phyloP scores from a whole-genome alignment of 1,140 invertebrate genomes.

The Varroa destructor region DNA sequence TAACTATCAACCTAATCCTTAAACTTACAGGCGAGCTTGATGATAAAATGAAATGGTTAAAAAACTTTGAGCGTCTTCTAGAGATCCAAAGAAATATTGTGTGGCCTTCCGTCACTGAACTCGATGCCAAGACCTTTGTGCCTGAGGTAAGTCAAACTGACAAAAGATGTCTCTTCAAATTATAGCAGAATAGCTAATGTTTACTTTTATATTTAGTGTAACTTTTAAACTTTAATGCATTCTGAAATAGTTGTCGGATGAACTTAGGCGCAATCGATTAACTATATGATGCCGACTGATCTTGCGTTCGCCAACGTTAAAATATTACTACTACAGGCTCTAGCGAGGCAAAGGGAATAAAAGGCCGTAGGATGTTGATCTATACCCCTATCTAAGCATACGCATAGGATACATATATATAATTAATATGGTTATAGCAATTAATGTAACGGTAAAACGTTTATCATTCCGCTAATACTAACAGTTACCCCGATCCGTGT shows the following conservation, averaged over 20 bases:
- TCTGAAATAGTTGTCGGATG: background rate
- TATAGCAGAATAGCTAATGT: background rate
- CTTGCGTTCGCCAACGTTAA: too few relatives aligned
- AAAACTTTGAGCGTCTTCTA: conserved; percentile 56
- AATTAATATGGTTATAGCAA: too few relatives aligned
- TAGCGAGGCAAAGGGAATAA: too few relatives aligned
- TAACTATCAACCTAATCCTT: background rate
- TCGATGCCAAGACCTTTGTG: conserved; percentile 52
- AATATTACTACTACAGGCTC: too few relatives aligned
- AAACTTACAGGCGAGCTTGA: conserved; percentile 49
- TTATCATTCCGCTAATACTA: too few relatives aligned
- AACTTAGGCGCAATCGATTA: too few relatives aligned
- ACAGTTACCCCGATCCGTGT: too few relatives aligned
- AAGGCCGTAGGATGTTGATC: too few relatives aligned
- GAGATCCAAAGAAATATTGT: conserved; percentile 55
- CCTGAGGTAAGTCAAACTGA: conserved; percentile 46
- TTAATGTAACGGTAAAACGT: too few relatives aligned
- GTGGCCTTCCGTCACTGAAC: conserved; percentile 53
- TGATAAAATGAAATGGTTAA: conserved; percentile 58
- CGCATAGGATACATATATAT: too few relatives aligned
- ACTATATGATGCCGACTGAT: too few relatives aligned
- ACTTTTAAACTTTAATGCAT: background rate
- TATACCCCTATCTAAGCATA: too few relatives aligned
- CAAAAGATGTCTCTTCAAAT: conserved; percentile 22
- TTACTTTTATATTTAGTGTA: conserved; percentile 6